Base-by-base conservation (phyloP, 2,888 invertebrate genomes). In the Watsonalla binaria region DNA sequence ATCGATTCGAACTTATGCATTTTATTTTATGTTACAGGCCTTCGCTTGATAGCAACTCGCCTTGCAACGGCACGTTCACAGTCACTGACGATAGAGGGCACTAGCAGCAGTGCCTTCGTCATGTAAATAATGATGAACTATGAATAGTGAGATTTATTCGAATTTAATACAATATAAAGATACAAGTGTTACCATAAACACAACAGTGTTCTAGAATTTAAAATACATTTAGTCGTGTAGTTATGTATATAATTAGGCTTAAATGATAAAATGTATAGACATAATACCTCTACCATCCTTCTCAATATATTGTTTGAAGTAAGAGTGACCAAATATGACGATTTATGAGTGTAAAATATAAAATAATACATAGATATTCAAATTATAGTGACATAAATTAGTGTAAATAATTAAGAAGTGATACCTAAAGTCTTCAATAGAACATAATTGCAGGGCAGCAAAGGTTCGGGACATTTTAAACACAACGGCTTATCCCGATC, bases 21-120 rank as follows among this genome's bases (percentile, higher is more conserved):
- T 47, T 51, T 24, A 33, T 45, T 58, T 56, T 59, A 63, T n/a
- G 68, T 71, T 62, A 51, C 84, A 86, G 86, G 63, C 67, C 80
- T 34, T 57, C 76, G 52, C 72, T 80, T 59, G 86, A 82, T 52
- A 80, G 60, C 60, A 69, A 70, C 45, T 74, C 85, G 2, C 76
- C 84, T 15, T 81, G 82, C 72, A 88, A 86, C 59, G 90, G 88
- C 48, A 87, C 88, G 52, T 89, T 90, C 59, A 84, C 86, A 6
- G 67, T 81, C 33, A 77, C 81, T 34, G 82, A 87, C 72, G 86
- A 86, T 46, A 88, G 86, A 83, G 87, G 86, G 71, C 85, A 80
- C 64, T 87, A 84, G 73, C 57, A 52, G 46, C 42, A 24, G 39
- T 37, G 24, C 34, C 33, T 45, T 52, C 47, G 47, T 34, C 14